Evolutionary conservation across 2,888 invertebrate species (phyloP).

Genomic region (Aquatica leii): DNA sequence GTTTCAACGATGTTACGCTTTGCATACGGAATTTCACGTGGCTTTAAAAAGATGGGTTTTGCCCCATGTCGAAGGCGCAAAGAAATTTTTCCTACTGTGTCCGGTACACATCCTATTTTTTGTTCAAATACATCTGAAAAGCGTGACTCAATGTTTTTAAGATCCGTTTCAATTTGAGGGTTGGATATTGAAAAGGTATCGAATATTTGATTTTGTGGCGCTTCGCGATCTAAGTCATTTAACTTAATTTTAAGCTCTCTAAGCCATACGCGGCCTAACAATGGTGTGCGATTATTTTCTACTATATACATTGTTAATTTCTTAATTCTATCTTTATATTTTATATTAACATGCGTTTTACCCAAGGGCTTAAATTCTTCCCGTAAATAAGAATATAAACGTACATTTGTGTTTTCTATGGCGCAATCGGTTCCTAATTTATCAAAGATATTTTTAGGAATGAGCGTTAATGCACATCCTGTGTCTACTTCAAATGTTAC

Average conservation of each 20-base stretch:
- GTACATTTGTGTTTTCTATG: no score
- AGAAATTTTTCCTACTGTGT: neutral
- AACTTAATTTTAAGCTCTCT: neutral
- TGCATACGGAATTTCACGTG: no score
- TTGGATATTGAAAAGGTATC: neutral
- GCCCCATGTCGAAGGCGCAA: no score
- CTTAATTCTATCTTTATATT: neutral
- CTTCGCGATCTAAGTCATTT: neutral
- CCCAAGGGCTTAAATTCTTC: no score
- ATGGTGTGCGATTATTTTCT: neutral
- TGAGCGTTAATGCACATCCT: no score
- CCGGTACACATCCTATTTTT: neutral
- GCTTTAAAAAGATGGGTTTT: no score
- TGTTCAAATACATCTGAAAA: conserved; percentile 1
- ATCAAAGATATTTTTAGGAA: no score
- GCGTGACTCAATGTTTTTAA: neutral
- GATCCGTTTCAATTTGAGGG: neutral
- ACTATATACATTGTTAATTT: conserved; percentile 4
- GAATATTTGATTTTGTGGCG: neutral
- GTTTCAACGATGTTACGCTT: conserved; percentile 1
- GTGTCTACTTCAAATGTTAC: no score
- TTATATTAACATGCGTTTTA: no score
- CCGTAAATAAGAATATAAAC: no score
- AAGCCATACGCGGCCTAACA: neutral
- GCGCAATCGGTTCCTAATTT: no score